Evolutionary conservation across 2,797 vertebrate genomes (phyloP), one percentile per base, ranked within the genome.

Genomic region (Psittacula echo): DNA sequence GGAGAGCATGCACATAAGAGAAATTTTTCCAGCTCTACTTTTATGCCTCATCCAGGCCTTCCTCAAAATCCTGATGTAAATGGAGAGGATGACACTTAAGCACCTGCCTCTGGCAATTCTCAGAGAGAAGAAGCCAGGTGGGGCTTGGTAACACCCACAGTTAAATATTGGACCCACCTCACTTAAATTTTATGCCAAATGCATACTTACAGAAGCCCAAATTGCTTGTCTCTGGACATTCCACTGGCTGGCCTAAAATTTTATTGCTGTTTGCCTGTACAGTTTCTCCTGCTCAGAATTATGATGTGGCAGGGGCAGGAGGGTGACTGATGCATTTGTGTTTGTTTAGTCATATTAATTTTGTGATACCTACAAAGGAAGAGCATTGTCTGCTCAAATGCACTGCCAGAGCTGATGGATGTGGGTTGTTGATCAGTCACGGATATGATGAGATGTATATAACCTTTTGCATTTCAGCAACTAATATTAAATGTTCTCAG

Each of bases 331-430:
- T 7, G 1, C 1, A 7, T 66, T 75, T 65, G 2, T 54, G 15
- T 18, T 16, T 78, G 23, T 73, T 58, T 23, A 85, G 8, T 19
- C 17, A 6, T 39, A 62, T 45, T 80, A 1, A n/a, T 62, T 85
- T 89, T 70, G 21, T 83, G 30, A 30, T 48, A 44, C 7, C 21
- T 68, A 60, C 64, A 73, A 73, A 75, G 10, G 9, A 75, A 7
- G 6, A 72, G 1, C 4, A 7, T 41, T 74, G 7, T 34, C 21
- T 77, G 14, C n/a, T 72, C 17, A 77, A 67, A 85, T 10, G 15
- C 4, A 53, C 2, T 1, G 1, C 15, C 10, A 41, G 22, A 70
- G 3, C 2, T 70, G 37, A 51, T 30, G 3, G 13, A 4, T 74
- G 7, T 47, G 7, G 3, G 8, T 23, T 29, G 9, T 27, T 15